Conservation (phyloP, 2,113 vertebrate species). For the Paedocypris sp. region DNA sequence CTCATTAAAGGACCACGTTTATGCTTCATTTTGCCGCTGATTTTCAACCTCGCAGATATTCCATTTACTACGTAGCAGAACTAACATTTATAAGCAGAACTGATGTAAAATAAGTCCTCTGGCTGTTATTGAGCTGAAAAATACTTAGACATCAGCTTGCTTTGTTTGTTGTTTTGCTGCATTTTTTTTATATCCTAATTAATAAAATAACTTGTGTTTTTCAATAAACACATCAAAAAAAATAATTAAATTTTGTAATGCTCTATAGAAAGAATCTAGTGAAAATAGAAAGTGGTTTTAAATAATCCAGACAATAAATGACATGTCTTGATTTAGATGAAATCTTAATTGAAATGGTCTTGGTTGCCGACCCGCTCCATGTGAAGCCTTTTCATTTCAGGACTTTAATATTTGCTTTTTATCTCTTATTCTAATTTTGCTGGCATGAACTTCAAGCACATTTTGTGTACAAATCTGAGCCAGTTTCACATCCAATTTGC, state of each 20-base stretch:
- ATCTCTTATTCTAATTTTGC: conserved; percentile 1
- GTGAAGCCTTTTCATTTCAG: conserved; percentile 3
- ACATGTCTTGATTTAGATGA: not conserved
- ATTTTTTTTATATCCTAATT: too few species aligned
- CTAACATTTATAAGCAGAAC: too few species aligned
- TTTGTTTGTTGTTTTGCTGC: too few species aligned
- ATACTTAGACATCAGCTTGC: too few species aligned
- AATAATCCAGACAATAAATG: not conserved
- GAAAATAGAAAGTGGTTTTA: not conserved
- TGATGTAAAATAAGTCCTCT: too few species aligned
- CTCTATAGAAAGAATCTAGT: too few species aligned
- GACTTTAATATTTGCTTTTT: conserved; percentile 1
- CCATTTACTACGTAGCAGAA: too few species aligned
- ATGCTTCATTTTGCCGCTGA: not conserved
- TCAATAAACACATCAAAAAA: too few species aligned
- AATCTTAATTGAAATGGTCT: not conserved
- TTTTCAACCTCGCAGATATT: too few species aligned
- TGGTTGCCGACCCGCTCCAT: not conserved
- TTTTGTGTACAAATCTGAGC: not conserved
- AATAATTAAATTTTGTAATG: too few species aligned
- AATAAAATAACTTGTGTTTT: too few species aligned
- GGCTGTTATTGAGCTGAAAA: not conserved
- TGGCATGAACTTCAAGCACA: not conserved
- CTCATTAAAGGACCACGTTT: not conserved
- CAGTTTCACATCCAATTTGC: conserved; percentile 17